Conservation (phyloP, 2,888 invertebrate genomes). For the Graphium colonna region DNA sequence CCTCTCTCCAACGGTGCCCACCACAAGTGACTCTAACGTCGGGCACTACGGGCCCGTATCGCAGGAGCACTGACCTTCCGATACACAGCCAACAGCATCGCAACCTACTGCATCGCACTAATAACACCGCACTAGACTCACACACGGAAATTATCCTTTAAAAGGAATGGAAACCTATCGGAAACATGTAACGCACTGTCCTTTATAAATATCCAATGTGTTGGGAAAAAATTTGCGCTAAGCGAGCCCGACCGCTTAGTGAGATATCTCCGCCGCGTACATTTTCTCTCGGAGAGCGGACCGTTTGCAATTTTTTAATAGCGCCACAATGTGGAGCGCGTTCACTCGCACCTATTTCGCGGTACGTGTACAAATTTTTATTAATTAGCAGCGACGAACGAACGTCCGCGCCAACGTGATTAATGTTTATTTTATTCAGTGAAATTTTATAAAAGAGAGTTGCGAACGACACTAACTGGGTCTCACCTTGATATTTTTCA, state of each 20-base stretch:
- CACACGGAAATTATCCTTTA: constrained; percentile 22
- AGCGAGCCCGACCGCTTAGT: not conserved
- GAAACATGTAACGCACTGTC: constrained; percentile 15
- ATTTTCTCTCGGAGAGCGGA: constrained; percentile 31
- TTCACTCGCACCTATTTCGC: constrained; percentile 28
- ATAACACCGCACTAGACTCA: not conserved
- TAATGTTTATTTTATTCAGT: constrained; percentile 29
- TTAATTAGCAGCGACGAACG: constrained; percentile 29
- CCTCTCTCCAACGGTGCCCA: constrained; percentile 61
- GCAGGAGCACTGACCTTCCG: constrained; percentile 71
- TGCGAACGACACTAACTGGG: constrained; percentile 26
- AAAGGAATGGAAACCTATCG: constrained; percentile 23
- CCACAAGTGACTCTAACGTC: constrained; percentile 68
- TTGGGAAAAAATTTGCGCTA: constrained; percentile 1
- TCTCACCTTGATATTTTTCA: constrained; percentile 57
- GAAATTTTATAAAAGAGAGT: constrained; percentile 21
- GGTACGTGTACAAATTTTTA: constrained; percentile 29
- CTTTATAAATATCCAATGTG: constrained; percentile 14
- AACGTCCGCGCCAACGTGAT: constrained; percentile 28
- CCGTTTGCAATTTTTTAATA: constrained; percentile 29
- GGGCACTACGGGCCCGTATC: constrained; percentile 68
- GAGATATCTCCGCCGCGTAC: constrained; percentile 9
- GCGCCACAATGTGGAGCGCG: constrained; percentile 26
- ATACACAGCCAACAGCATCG: constrained; percentile 31
- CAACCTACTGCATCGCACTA: not conserved